Evolutionary conservation across 1,140 invertebrate genomes (phyloP).

Genomic region (Anoplolepis gracilipes): DNA sequence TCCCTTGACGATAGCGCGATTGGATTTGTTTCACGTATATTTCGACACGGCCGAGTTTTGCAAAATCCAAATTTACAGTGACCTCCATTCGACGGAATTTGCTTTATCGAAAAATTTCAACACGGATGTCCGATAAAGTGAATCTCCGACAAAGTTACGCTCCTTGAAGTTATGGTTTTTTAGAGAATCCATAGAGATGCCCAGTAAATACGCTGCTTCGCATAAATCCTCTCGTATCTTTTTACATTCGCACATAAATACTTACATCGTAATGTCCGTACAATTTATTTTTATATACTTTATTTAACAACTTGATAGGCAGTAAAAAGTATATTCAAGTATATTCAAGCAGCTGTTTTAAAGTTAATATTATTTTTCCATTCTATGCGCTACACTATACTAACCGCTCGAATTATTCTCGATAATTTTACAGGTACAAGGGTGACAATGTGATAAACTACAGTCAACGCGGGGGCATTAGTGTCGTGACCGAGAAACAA

Average conservation of each 20-base stretch:
- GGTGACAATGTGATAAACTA: constrained; percentile 95
- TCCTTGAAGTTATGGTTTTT: neutral
- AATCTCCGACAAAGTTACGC: constrained; percentile 23
- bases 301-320: neutral
- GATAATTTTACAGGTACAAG: constrained; percentile 87
- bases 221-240: neutral
- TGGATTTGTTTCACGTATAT: constrained; percentile 42
- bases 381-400: neutral
- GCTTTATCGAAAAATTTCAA: constrained; percentile 57
- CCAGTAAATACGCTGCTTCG: neutral
- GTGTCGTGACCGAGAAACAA: constrained; percentile 94
- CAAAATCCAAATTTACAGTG: constrained; percentile 48
- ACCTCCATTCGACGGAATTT: constrained; percentile 7
- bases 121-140: constrained; percentile 2
- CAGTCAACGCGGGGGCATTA: constrained; percentile 93
- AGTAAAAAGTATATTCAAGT: neutral
- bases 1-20: constrained; percentile 51
- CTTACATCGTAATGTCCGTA: neutral
- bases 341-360: neutral
- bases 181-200: neutral
- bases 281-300: neutral
- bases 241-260: neutral
- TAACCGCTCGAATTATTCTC: neutral
- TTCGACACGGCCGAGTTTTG: constrained; percentile 25
- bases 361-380: neutral